Evolutionary conservation across 2,113 vertebrate species (phyloP), one percentile per base, ranked within the genome.

Genomic region (Megatriorchis doriae): DNA sequence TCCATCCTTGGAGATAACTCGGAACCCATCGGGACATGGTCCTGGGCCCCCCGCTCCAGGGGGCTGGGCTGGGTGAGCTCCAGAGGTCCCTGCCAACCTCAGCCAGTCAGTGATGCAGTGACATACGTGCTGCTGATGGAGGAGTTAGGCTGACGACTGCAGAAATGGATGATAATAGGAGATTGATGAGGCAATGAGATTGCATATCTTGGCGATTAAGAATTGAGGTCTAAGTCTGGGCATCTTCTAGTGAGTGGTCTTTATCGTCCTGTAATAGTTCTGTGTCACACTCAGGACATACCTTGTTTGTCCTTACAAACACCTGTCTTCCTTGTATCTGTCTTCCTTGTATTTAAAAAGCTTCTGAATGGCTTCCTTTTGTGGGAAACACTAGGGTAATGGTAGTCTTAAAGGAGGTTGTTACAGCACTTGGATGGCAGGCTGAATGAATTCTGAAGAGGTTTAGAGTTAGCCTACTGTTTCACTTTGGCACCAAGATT

Each of bases 11-110:
- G 75, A 23, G 86, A 20, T 40, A 40, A 29, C 0, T 14, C 40
- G 23, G 74, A 53, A 22, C 38, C 17, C 38, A 10, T 1, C 16
- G 1, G 9, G 47, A 16, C 11, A 2, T 0, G 12, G 65, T 38
- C 38, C 47, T 45, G 55, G 21, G 45, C 47, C 22, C 2, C 34
- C 42, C 18, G 67, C 50, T 21, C 29, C 12, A 8, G 23, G 43
- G 25, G 12, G 1, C 3, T 48, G 58, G 50, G 13, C 29, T 36
- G 43, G 50, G 5, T 3, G 36, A 59, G 52, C 48, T 43, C n/a
- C 36, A 5, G 58, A 27, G 36, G 17, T 48, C 48, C 67, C 29
- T n/a, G 32, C 59, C 42, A 16, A 3, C 48, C 67, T 14, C 23
- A 10, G 0, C 15, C 25, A 2, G 50, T 3, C 4, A 8, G 66